These are phyloP conservation scores for Sesia bembeciformis DNA, from an alignment of 2,888 invertebrate genomes.

Conservation along the genomic window DNA sequence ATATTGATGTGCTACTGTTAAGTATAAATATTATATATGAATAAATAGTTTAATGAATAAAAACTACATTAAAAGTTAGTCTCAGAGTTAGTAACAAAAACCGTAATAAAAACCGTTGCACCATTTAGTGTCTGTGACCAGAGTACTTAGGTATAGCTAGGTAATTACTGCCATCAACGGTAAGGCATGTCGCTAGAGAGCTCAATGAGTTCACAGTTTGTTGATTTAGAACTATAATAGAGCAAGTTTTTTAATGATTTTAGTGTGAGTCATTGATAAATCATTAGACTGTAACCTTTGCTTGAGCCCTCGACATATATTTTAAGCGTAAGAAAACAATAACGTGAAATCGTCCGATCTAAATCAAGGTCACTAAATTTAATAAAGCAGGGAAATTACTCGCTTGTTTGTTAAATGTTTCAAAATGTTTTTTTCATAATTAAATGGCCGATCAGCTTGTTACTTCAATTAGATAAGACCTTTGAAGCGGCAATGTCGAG, in stretches of 20 bases:
- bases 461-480: conserved; percentile 11
- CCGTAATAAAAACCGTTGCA: no score
- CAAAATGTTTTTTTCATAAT: conserved; percentile 20
- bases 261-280: conserved; percentile 24
- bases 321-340: conserved; percentile 63
- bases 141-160: no score
- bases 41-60: no score
- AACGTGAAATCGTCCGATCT: conserved; percentile 65
- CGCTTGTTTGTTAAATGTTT: conserved; percentile 37
- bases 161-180: no score
- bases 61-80: no score
- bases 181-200: no score
- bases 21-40: no score
- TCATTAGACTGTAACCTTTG: conserved; percentile 50
- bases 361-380: conserved; percentile 52
- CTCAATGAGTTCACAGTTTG: no score
- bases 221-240: background rate
- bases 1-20: no score
- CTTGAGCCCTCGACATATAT: conserved; percentile 70
- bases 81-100: no score
- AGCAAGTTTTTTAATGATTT: conserved; percentile 5
- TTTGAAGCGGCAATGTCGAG: background rate
- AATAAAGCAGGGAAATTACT: conserved; percentile 45
- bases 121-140: no score
- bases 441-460: conserved; percentile 16